Base-by-base conservation (phyloP, 2,888 invertebrate genomes). In the Capitulum mitella region DNA sequence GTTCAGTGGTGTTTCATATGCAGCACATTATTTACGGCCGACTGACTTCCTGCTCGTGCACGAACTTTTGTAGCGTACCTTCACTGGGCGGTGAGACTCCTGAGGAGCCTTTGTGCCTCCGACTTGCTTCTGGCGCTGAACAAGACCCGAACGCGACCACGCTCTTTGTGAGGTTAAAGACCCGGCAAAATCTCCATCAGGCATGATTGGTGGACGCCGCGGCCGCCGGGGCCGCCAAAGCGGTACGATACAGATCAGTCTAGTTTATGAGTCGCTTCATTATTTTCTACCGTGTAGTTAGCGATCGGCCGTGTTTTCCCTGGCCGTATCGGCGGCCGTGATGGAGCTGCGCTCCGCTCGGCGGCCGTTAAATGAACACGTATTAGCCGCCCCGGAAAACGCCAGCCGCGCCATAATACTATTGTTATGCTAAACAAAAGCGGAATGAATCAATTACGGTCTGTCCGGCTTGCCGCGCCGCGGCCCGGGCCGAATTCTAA, bases 341-440 rank as follows among this genome's bases (percentile, higher is more conserved):
- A 61, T 61, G 29, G 61, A 61, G 61, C 32, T 32, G 61, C 16
- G 16, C 6, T 12, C 43, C 43, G 43, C 6, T 12, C 43, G 12
- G 43, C 43, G 43, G 43, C 43, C 43, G 32, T 34, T 70, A 16
- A 40, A 70, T 40, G 70, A 37, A 70, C 70, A 40, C 70, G 40
- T 70, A 70, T 70, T 40, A 70, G 70, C 70, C 37, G 29, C 22
- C 29, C 70, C 34, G 22, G 70, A 70, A 70, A 70, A 40, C 70
- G 37, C 37, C 2, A 37, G 6, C 6, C 70, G 10, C 22, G 70
- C 10, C 70, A 37, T 34, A 34, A 40, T 70, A 40, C 70, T 26
- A 40, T 70, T 70, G 70, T 70, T 70, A 70, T 70, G 37, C 40
- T 70, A 70, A 70, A 70, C 70, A 70, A 40, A 37, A 70, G 6